Base-by-base conservation (phyloP, 2,113 vertebrate genomes). In the Lipotes vexillifer region DNA sequence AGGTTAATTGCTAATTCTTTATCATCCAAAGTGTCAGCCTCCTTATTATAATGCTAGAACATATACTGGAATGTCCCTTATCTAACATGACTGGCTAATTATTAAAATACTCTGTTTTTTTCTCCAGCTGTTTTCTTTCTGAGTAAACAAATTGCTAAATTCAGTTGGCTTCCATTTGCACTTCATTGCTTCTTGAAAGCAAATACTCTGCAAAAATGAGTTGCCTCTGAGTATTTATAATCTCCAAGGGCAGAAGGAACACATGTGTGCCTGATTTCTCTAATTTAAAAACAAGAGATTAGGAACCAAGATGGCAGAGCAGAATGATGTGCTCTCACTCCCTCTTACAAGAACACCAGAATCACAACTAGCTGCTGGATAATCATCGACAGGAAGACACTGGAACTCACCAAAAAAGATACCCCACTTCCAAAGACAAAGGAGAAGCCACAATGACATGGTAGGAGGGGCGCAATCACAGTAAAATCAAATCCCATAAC, bases 181-280 rank as follows among this genome's bases (percentile, higher is more conserved):
- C 97, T 98, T 98, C 97, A 96, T 96, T 98, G 98, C 97, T 96
- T 98, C 97, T 97, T 98, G 98, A 98, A 98, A 98, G 98, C 87
- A 98, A 98, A 87, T 66, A 61, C 4, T 59, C 90, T 55, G 46
- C 96, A 97, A 98, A 98, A 98, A 98, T 92, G 80, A 97, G 74
- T 89, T 96, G 97, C 97, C 96, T 98, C 46, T 61, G 96, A 94
- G 94, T 89, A 36, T 98, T 98, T 92, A 27, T 96, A 94, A 97
- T 98, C 97, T 98, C 95, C 77, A 94, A 85, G 94, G 98, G 72
- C 87, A 97, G 80, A 89, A 95, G 93, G 97, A 98, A 82, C 66
- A 97, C 98, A 97, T 66, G 21, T 90, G 93, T 97, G 46, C 23
- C 27, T 97, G 77, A 97, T 97, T 98, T 97, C 25, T 83, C 49